Conservation (phyloP, 2,113 vertebrate species). For the Irena cyanogastra region DNA sequence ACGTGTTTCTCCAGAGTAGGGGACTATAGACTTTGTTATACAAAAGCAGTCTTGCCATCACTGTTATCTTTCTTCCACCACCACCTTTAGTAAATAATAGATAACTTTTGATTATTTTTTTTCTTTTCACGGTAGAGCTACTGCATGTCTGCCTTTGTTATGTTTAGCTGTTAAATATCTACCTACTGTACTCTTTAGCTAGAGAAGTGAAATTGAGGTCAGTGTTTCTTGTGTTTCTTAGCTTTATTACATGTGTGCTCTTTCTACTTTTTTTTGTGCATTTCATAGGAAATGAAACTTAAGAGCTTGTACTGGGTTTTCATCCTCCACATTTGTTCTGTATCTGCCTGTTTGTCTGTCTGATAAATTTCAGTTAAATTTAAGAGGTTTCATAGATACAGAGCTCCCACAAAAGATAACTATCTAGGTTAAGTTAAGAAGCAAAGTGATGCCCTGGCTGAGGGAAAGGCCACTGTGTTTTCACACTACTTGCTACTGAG, state of each 20-base stretch:
- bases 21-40: neutral
- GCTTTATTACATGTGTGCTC: neutral
- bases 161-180: neutral
- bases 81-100: conserved; percentile 17
- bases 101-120: neutral
- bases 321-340: neutral
- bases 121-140: neutral
- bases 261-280: neutral
- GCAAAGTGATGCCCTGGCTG: neutral
- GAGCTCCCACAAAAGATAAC: neutral
- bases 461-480: neutral
- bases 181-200: neutral
- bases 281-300: conserved; percentile 6
- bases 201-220: neutral
- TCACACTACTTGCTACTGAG: neutral
- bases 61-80: neutral
- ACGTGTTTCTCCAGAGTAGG: neutral
- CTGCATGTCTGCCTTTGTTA: neutral
- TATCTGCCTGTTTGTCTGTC: neutral
- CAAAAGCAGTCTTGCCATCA: neutral
- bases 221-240: neutral
- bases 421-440: neutral
- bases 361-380: neutral
- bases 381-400: neutral
- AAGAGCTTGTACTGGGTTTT: neutral